These are phyloP conservation scores for Peromyscus polionotus DNA, from an alignment of 2,113 vertebrate genomes.

Conservation along the genomic window DNA sequence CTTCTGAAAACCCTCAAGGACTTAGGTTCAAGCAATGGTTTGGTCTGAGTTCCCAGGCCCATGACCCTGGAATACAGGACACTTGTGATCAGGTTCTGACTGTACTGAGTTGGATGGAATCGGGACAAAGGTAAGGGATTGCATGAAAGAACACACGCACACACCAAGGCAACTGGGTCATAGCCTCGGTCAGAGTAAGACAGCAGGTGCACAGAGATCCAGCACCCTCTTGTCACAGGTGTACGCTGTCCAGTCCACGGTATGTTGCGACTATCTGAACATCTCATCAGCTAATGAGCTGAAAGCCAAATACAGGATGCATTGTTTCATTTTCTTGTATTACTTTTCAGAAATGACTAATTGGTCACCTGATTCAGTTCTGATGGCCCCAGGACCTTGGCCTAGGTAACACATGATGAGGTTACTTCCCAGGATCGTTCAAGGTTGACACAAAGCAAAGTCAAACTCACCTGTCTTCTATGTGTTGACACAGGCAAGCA, in stretches of 20 bases:
- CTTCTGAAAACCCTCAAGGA: background rate
- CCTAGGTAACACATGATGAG: background rate
- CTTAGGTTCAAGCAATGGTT: background rate
- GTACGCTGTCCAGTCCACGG: background rate
- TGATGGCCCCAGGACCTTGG: background rate
- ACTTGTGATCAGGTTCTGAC: too few relatives aligned
- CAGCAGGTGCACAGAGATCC: background rate
- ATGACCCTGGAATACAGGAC: background rate
- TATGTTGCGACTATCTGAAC: rapidly evolving
- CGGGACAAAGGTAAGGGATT: background rate
- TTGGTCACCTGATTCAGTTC: background rate
- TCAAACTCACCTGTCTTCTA: background rate
- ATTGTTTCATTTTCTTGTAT: background rate
- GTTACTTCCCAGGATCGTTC: background rate
- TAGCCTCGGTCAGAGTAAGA: background rate
- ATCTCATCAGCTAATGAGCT: background rate
- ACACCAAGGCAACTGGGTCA: background rate
- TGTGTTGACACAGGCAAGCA: rapidly evolving
- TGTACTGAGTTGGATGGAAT: background rate
- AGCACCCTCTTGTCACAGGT: background rate
- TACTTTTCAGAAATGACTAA: background rate
- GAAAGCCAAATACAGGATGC: background rate
- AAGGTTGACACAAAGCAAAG: background rate
- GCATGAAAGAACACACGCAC: background rate
- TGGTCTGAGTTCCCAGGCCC: background rate